Evolutionary conservation across 2,113 vertebrate species (phyloP), one percentile per base, ranked within the genome.

Genomic region (Chloroceryle aenea): DNA sequence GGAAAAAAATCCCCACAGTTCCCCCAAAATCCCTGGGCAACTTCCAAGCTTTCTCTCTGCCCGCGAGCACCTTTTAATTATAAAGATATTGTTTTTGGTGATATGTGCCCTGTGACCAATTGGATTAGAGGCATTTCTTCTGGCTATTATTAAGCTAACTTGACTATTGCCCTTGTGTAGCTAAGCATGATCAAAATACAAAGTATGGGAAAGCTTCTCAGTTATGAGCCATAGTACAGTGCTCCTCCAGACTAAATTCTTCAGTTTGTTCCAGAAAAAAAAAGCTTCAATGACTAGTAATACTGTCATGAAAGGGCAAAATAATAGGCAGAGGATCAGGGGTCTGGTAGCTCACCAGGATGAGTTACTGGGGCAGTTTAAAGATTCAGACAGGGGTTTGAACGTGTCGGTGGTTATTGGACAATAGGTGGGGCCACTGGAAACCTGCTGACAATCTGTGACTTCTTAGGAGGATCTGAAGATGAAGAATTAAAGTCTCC

Each of bases 71-170:
- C 95, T 97, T 98, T 98, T 98, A 98, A 98, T 98, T 98, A 97
- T 92, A 95, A 92, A 97, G 85, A 97, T 98, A 97, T 97, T 97
- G 95, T 96, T 97, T 98, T 98, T 94, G 88, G 95, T 97, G 97
- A 98, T 96, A 97, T 90, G 95, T 98, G 95, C 90, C 89, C 96
- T 96, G 85, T 97, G 96, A 97, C 97, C 97, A 98, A 98, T 95
- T 97, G 95, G 97, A 98, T 98, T 98, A 97, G 90, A 97, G 91
- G 89, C 75, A 96, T 98, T 97, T 97, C 98, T 98, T 95, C 97
- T 95, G 96, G 97, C 95, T 97, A 89, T 97, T 97, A 97, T 96
- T 97, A 98, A 97, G 91, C 92, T 94, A 96, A 97, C 97, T 96
- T 94, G 88, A 86, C 94, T 96, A 92, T 93, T 95, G 91, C 93